A percentile compares a stretch with the other conserved stretches of the same genome.
phyloP scores from a whole-genome alignment of 2,888 invertebrate species.

The Zaprionus lineosus region DNA sequence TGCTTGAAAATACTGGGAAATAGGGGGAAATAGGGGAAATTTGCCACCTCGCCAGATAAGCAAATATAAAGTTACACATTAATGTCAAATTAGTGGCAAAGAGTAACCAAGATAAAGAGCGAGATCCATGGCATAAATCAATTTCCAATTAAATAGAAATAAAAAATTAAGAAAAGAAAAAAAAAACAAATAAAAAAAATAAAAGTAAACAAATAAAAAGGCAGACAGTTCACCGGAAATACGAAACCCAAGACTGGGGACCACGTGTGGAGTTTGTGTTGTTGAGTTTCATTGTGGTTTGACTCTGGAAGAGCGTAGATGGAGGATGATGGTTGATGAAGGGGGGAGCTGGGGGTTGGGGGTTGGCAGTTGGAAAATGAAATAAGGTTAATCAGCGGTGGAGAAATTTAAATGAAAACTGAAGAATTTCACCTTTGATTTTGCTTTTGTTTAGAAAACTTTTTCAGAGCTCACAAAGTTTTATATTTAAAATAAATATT shows the following conservation, averaged over 20 bases:
- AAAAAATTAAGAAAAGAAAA: conserved; percentile 6
- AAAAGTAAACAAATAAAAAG: conserved; percentile 3
- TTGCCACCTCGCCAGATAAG: conserved; percentile 14
- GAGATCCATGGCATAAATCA: conserved; percentile 54
- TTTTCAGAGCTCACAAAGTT: conserved; percentile 7
- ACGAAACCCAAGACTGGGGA: conserved; percentile 39
- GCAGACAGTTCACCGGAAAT: conserved; percentile 64
- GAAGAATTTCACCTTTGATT: conserved; percentile 48
- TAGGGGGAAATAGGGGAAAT: too few relatives aligned
- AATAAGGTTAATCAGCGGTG: conserved; percentile 52
- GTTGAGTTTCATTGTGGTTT: conserved; percentile 54
- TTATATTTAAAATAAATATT: too few relatives aligned
- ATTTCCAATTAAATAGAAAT: conserved; percentile 56
- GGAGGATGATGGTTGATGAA: too few relatives aligned
- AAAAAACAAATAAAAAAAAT: background rate
- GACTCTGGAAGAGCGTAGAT: too few relatives aligned
- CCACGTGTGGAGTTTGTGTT: conserved; percentile 42
- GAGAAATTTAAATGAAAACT: conserved; percentile 43
- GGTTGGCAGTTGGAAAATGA: conserved; percentile 35
- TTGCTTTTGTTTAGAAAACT: background rate
- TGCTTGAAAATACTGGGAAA: background rate
- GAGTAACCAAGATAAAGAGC: conserved; percentile 20
- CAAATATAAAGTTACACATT: conserved; percentile 43
- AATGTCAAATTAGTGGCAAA: conserved; percentile 57
- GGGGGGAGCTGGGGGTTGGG: too few relatives aligned